Percentiles rank a stretch among this genome's conserved stretches.
These are phyloP conservation scores for Macrosiphum euphorbiae DNA, from an alignment of 2,888 invertebrate species.

Conservation along the genomic window DNA sequence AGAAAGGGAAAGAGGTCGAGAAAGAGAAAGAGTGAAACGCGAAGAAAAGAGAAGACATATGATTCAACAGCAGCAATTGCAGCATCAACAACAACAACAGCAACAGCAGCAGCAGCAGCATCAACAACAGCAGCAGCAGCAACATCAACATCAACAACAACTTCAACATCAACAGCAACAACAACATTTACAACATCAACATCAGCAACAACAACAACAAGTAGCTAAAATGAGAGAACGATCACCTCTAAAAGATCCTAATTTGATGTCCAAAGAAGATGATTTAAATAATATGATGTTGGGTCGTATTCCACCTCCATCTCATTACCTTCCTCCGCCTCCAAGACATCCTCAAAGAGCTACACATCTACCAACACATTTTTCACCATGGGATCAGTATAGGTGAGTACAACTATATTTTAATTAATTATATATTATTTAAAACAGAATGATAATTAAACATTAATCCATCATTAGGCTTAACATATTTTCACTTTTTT, in stretches of 20 bases:
- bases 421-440: neutral
- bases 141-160: conserved; percentile 67
- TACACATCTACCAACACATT: conserved; percentile 70
- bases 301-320: conserved; percentile 72
- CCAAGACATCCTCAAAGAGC: conserved; percentile 71
- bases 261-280: conserved; percentile 68
- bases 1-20: conserved; percentile 72
- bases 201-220: conserved; percentile 68
- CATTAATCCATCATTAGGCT: neutral
- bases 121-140: conserved; percentile 39
- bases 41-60: conserved; percentile 72
- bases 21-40: conserved; percentile 69
- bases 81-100: conserved; percentile 65
- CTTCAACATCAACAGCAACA: conserved; percentile 70
- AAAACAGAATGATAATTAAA: neutral
- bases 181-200: conserved; percentile 68
- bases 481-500: neutral
- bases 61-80: conserved; percentile 71
- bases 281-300: conserved; percentile 68
- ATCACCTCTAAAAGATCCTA: conserved; percentile 84
- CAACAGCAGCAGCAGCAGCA: conserved; percentile 21
- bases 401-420: conserved; percentile 68
- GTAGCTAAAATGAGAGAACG: conserved; percentile 73
- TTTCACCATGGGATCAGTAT: conserved; percentile 77
- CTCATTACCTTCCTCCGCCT: conserved; percentile 71